Percentiles rank a stretch among this genome's conserved stretches.
Conservation (phyloP, 2,113 vertebrate species). For the Entosphenus tridentatus region DNA sequence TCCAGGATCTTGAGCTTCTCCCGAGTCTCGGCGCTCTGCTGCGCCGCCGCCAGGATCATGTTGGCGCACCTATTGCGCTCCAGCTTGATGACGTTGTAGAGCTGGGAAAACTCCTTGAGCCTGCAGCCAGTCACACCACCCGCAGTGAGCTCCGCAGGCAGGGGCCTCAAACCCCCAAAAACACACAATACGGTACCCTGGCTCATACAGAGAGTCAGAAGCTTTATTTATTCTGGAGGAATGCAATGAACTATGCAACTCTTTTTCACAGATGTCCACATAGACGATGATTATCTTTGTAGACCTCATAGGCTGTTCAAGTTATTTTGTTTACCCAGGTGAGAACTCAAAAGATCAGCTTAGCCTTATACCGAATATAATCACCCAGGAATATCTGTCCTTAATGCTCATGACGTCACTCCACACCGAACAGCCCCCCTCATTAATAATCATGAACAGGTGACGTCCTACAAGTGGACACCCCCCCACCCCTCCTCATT, state of each 20-base stretch:
- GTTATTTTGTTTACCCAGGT: no score
- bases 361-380: no score
- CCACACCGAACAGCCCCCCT: no score
- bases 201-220: slow-evolving; percentile 5
- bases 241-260: not conserved
- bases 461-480: no score
- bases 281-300: not conserved
- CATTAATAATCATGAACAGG: no score
- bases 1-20: slow-evolving; percentile 31
- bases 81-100: slow-evolving; percentile 28
- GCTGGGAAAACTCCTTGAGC: slow-evolving; percentile 26
- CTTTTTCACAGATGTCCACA: not conserved
- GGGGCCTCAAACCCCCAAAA: slow-evolving; percentile 8
- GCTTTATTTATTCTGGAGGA: slow-evolving; percentile 10
- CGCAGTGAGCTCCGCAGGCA: no score
- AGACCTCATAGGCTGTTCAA: not conserved
- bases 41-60: slow-evolving; percentile 32
- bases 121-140: slow-evolving; percentile 17
- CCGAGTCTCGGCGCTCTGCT: slow-evolving; percentile 31
- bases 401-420: no score
- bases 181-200: slow-evolving; percentile 8
- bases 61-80: slow-evolving; percentile 53
- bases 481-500: no score
- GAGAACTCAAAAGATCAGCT: no score
- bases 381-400: no score